phyloP scores from a whole-genome alignment of 2,113 vertebrate species.

The Bettongia penicillata region DNA sequence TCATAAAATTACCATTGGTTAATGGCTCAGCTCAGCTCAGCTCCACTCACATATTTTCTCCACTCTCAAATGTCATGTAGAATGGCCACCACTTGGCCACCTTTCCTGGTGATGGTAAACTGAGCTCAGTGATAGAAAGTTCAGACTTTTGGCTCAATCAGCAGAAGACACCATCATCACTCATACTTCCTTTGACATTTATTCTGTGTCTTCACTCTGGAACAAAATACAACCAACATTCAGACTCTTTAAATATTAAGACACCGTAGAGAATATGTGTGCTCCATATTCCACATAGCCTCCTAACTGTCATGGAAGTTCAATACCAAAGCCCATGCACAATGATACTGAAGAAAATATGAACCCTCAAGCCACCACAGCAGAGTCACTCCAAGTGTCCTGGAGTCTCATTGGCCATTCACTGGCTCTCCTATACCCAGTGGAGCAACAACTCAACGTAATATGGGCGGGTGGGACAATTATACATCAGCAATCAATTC shows the following conservation, averaged over 20 bases:
- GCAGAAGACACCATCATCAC: neutral
- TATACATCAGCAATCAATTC: neutral
- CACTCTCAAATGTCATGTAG: neutral
- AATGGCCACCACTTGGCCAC: neutral
- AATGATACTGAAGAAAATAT: neutral
- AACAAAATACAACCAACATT: neutral
- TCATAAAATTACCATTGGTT: neutral
- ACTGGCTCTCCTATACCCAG: neutral
- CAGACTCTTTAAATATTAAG: neutral
- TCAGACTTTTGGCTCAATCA: neutral
- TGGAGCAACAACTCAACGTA: neutral
- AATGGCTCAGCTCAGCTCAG: neutral
- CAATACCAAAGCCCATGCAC: neutral
- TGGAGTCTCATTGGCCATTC: neutral
- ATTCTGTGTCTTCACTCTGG: neutral
- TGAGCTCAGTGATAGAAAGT: neutral
- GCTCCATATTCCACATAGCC: neutral
- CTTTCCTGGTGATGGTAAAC: neutral
- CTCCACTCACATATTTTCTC: constrained; percentile 1
- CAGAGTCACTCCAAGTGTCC: neutral
- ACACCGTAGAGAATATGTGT: neutral
- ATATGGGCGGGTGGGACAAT: neutral
- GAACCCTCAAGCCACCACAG: neutral
- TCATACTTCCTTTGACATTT: neutral
- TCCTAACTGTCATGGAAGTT: neutral